Percentiles rank a stretch among this genome's conserved stretches.
Evolutionary conservation across 2,888 invertebrate genomes (phyloP).

Genomic region (Myopa tessellatipennis): DNA sequence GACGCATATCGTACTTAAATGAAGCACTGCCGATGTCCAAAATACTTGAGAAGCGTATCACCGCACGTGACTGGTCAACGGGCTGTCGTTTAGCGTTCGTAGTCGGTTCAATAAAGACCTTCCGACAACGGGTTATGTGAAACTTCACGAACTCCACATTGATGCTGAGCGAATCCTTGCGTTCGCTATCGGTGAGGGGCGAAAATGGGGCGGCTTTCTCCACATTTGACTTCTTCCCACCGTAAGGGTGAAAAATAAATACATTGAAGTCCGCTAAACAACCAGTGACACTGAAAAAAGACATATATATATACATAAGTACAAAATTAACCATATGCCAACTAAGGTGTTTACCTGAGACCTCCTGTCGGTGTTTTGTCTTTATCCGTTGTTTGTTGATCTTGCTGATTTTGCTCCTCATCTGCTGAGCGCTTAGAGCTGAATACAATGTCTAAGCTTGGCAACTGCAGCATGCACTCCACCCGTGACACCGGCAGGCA

Average conservation of each 20-base stretch:
- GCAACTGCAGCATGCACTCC: conserved; percentile 94
- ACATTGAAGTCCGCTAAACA: conserved; percentile 97
- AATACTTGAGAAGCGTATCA: conserved; percentile 92
- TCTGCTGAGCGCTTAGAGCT: conserved; percentile 91
- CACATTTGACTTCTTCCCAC: conserved; percentile 83
- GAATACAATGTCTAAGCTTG: conserved; percentile 96
- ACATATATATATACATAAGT: background rate
- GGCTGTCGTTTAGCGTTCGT: conserved; percentile 66
- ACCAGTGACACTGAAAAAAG: conserved; percentile 86
- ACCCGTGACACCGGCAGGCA: conserved; percentile 95
- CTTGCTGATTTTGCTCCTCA: conserved; percentile 64
- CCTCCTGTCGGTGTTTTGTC: conserved; percentile 66
- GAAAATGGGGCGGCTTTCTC: conserved; percentile 89
- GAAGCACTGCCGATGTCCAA: conserved; percentile 95
- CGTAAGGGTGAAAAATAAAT: conserved; percentile 98
- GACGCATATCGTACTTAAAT: conserved; percentile 98
- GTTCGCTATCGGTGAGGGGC: conserved; percentile 85
- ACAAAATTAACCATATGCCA: background rate
- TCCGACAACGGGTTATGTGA: conserved; percentile 90
- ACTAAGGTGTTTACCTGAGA: conserved; percentile 51
- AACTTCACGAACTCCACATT: conserved; percentile 98
- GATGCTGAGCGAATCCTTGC: conserved; percentile 94
- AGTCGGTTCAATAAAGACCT: conserved; percentile 79
- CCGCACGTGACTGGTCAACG: conserved; percentile 81
- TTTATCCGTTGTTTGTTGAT: conserved; percentile 50